These are phyloP conservation scores for Platorchestia sp. DNA, from an alignment of 1,140 invertebrate species.

Conservation along the genomic window DNA sequence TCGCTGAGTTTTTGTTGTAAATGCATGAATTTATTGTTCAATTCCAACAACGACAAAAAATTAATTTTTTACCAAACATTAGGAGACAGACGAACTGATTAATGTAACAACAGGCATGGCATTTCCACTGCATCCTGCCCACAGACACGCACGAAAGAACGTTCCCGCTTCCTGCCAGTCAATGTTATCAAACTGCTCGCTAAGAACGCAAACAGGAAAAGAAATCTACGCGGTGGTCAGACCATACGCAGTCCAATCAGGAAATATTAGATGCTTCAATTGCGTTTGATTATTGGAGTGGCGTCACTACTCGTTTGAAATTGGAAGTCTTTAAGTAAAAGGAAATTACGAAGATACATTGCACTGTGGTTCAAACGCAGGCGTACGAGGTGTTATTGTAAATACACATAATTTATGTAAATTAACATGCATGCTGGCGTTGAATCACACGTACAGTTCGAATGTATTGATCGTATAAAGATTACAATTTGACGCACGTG, in stretches of 20 bases:
- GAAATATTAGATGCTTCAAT: neutral
- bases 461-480: neutral
- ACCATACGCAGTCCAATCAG: neutral
- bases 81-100: neutral
- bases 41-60: too few relatives aligned
- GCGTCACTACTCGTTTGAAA: neutral
- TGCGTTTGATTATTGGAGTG: neutral
- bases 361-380: neutral
- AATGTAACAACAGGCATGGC: neutral
- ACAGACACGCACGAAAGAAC: neutral
- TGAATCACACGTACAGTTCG: neutral
- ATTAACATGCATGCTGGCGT: neutral
- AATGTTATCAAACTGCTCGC: slow-evolving; percentile 28
- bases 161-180: neutral
- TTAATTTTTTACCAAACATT: neutral
- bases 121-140: neutral
- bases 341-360: neutral
- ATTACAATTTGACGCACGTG: neutral
- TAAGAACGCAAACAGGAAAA: slow-evolving; percentile 41
- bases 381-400: neutral
- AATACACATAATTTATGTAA: neutral
- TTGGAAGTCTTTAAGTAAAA: neutral
- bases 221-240: neutral
- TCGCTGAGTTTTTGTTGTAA: too few relatives aligned
- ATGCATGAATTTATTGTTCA: too few relatives aligned